Base-by-base conservation (phyloP, 2,113 vertebrate genomes). In the Lanius collurio region DNA sequence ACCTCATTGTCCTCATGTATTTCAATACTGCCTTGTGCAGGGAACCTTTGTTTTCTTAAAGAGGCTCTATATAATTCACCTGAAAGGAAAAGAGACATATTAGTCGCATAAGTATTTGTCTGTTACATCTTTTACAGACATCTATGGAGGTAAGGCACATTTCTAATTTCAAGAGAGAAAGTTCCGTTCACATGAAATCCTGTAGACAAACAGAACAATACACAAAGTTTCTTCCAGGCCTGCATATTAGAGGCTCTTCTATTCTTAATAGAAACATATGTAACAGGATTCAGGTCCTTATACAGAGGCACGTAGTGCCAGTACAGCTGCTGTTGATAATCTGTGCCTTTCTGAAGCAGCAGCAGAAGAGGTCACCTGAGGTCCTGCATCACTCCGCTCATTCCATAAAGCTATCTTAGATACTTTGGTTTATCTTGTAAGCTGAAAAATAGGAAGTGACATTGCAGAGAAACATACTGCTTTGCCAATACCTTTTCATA, bases 1-100 rank as follows among this genome's bases (percentile, higher is more conserved):
- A 99, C 99, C 99, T 99, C 99, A 28, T 55, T 96, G 76, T 99
- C 99, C 42, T 99, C 99, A 0, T 98, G 98, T 56, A 99, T 98
- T 94, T 99, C 99, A 27, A 99, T 97, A 97, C 99, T 99, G 96
- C 98, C 98, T 96, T 99, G 99, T 33, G 98, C 97, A 5, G 98
- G 97, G 83, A 98, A 98, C 83, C 87, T 98, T 63, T 98, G 98
- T 83, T 98, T 98, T 46, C 98, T 98, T 96, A 98, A 90, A 91
- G 98, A 98, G 9, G 97, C 93, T 73, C 98, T 98, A 94, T 98
- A 99, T 63, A 99, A 96, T 73, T 98, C 98, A 95, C 98, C 98
- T 98, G 95, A 63, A 91, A 92, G 33, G 55, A 75, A 83, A 42
- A 79, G 20, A 89, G 35, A 46, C 20, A 10, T 49, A 60, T 20